Base-by-base conservation (phyloP, 2,113 vertebrate genomes). In the Camelus dromedarius region DNA sequence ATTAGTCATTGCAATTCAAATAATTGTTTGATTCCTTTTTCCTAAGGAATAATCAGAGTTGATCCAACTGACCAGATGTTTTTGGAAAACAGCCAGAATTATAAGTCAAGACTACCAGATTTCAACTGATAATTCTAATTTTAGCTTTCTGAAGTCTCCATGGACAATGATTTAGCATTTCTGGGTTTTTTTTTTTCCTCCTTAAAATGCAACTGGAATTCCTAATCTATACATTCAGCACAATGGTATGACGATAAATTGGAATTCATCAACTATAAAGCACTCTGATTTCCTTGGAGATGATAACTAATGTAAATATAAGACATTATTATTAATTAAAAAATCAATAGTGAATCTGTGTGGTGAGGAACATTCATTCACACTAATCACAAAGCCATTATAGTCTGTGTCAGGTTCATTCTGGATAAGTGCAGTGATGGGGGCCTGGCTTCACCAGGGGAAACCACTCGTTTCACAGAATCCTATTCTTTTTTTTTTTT, bases 271-370 rank as follows among this genome's bases (percentile, higher is more conserved):
- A 92, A 69, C 46, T 42, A 30, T 48, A 81, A 79, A 60, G 80
- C 20, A 79, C n/a, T 91, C 32, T 52, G n/a, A 75, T 80, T 96
- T 94, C 67, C 85, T 97, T 42, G 35, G 50, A 73, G 72, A 54
- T 82, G 38, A 64, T 38, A 87, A 70, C 42, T 91, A 38, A 38
- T 56, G 58, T 75, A 93, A 93, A 82, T 46, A 48, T 0, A 69
- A 81, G 85, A 58, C 52, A 76, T 69, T 75, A 35, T 76, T 92
- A 95, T 95, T 94, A 95, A 97, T 91, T 92, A 32, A 87, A 96
- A 93, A 96, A 42, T 97, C 93, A 89, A 62, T 91, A 79, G 50
- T 89, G 62, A 79, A 48, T 42, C 89, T 91, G 20, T 54, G 60
- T 42, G 73, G 66, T 67, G 32, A 73, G 48, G 60, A 81, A 24